Evolutionary conservation across 2,797 vertebrate species (phyloP), one percentile per base, ranked within the genome.

Genomic region (Chelmon rostratus): DNA sequence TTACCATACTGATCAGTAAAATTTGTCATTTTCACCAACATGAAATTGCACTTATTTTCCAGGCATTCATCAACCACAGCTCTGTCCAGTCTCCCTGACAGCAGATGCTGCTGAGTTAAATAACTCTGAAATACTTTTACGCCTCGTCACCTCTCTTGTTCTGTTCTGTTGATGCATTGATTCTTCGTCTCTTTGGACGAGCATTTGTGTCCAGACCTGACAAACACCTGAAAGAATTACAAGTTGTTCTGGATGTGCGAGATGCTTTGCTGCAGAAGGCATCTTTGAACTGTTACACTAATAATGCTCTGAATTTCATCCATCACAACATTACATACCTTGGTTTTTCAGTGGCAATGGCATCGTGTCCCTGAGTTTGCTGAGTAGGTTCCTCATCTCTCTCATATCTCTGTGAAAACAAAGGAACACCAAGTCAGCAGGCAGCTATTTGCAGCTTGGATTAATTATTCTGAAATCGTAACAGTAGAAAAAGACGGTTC

Each of bases 281-380:
- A 6, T 31, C 37, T 33, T 12, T 42, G 4, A 52, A 11, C 28
- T 8, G 1, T 3, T 10, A 28, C 8, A 52, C 6, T 25, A 21
- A 31, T 19, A 6, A 40, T 50, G 8, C 11, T 3, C 5, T 19
- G 21, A 37, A 25, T 23, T 6, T 28, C 9, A 18, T 50, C 3
- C 0, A 3, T 42, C 13, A 37, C 40, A 66, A 44, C 44, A 33
- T 54, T 8, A 56, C 78, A 15, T 62, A 98, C 98, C 98, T 98
- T 99, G 98, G 93, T 98, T 99, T 96, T 99, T 99, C 96, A 99
- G 85, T 83, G 98, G 98, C 93, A 99, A 95, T 94, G 98, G 98
- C 98, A 99, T 98, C 81, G 97, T 97, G 93, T 99, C 98, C 97
- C 98, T 99, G 97, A 99, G 98, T 99, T 99, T 99, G 94, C 97